Evolutionary conservation across 2,113 vertebrate genomes (phyloP), one percentile per base, ranked within the genome.

Genomic region (Dicrurus megarhynchus): DNA sequence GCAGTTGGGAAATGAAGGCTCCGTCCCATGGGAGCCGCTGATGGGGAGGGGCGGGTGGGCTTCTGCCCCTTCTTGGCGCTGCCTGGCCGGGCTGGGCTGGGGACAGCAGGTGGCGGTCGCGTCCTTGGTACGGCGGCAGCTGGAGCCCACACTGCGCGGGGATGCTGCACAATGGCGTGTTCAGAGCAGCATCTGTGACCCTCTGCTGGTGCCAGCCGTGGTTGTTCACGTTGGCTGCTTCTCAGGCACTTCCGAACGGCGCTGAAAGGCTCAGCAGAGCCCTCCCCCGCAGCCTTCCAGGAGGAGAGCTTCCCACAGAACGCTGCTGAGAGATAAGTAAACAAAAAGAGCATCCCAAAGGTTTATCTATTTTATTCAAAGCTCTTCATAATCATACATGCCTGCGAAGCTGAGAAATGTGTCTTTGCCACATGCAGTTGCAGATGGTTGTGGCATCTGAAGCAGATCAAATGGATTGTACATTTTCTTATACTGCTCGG

Each of bases 361-460:
- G 35, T 84, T 87, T 84, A 37, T 88, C 63, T 74, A 0, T 90
- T 92, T 83, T 41, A n/a, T 60, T 67, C 7, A 1, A 35, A 73
- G 56, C 71, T 63, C 64, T 55, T 81, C 33, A 3, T 21, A 55
- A 37, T 46, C 84, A 35, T 55, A 20, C 4, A 4, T 77, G 87
- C 39, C 77, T 18, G 60, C 2, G 0, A 75, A 87, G 68, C 71
- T 75, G 82, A 37, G 50, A 80, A 88, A 74, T 52, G 56, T 11
- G 87, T n/a, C 35, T n/a, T 82, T 74, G 85, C 71, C 88, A 86
- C 96, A 64, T 52, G 76, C 82, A 21, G 67, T 83, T 94, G 93
- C 95, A 96, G 95, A 86, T 94, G 93, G 93, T 56, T 88, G 95
- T n/a, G 75, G 87, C 90, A 75, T 81, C 88, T 89, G 79, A 92